Evolutionary conservation across 1,140 invertebrate species (phyloP), one percentile per base, ranked within the genome.

Genomic region (Caerostris darwini): DNA sequence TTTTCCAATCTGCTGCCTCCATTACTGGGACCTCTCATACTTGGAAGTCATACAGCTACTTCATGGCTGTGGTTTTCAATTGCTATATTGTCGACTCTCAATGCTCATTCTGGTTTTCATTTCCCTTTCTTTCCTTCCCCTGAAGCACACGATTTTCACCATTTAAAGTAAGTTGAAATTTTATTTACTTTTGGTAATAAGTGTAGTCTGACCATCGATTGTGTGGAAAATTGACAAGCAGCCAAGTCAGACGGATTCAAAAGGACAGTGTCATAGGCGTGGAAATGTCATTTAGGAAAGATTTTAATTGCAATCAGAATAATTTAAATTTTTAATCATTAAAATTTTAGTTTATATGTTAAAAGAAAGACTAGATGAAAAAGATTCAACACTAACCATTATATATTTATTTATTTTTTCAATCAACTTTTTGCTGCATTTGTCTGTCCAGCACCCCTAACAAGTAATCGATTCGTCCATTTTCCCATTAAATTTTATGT

Each of bases 61-160:
- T 97, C 97, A 57, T 98, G 98, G 97, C 95, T 98, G 50, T 98
- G 98, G 98, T 98, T 98, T 95, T 97, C 97, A 2, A 95, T 98
- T 69, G 98, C 98, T 5, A 97, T 98, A 93, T 95, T 98, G 10
- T 98, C 97, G 4, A 99, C 98, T 0, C 97, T 98, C 7, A 98
- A 98, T 95, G 97, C 98, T 19, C 98, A 99, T 95, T 98, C 97
- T 82, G 98, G 98, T 7, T 99, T 98, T 95, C 98, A 99, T 96
- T 96, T 99, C 95, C 98, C 98, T 0, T 98, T 98, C 95, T 97
- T 98, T 95, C 98, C 98, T 7, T 98, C 98, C 54, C 98, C 98
- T n/a, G 98, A 99, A 96, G 97, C 98, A 3, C 98, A 99, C 95
- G 98, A 99, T 96, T 99, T 98, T 96, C 98, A 99, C 96, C 98